Evolutionary conservation across 2,888 invertebrate species (phyloP).

Genomic region (Melinaea marsaeus): DNA sequence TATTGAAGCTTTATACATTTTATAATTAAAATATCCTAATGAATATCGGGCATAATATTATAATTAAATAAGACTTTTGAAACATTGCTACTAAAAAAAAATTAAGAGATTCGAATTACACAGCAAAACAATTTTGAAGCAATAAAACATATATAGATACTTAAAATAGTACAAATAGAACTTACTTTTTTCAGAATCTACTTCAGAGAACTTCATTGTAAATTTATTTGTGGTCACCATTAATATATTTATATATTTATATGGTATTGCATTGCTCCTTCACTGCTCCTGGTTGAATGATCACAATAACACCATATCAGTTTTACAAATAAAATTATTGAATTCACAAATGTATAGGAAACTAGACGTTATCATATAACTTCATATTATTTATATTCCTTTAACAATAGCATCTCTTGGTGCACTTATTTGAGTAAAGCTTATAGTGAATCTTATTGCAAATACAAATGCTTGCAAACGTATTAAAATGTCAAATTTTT

Average conservation of each 20-base stretch:
- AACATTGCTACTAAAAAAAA: neutral
- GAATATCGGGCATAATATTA: too few relatives aligned
- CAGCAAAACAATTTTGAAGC: too few relatives aligned
- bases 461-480: conserved; percentile 2
- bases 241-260: conserved; percentile 19
- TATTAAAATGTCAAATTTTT: conserved; percentile 7
- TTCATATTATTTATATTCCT: too few relatives aligned
- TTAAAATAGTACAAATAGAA: neutral
- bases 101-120: neutral
- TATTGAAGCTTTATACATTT: neutral
- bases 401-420: neutral
- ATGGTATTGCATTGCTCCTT: conserved; percentile 8
- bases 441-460: neutral
- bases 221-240: conserved; percentile 23
- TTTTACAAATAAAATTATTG: neutral
- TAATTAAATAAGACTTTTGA: too few relatives aligned
- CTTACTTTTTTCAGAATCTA: conserved; percentile 29
- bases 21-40: neutral
- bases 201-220: conserved; percentile 23
- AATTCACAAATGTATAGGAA: neutral
- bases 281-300: conserved; percentile 10
- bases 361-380: neutral
- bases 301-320: neutral
- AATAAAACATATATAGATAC: too few relatives aligned
- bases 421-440: conserved; percentile 6